A percentile compares a stretch with the other conserved stretches of the same genome.
These are phyloP conservation scores for Zalophus californianus DNA, from an alignment of 2,797 vertebrate genomes.

Conservation along the genomic window DNA sequence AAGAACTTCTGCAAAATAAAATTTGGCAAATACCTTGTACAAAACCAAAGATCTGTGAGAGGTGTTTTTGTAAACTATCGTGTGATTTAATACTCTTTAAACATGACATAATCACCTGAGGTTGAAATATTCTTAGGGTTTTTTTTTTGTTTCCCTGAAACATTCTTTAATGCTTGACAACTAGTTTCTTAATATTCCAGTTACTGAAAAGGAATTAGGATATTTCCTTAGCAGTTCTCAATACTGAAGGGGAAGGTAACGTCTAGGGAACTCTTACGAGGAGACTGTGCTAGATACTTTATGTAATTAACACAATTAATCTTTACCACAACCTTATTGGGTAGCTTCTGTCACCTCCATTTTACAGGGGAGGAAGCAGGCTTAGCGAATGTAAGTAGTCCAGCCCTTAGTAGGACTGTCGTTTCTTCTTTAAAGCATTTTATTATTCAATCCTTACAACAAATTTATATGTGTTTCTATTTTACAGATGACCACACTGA, in stretches of 20 bases:
- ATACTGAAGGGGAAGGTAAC: neutral
- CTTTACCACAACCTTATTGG: neutral
- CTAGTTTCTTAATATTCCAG: neutral
- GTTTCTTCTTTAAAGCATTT: neutral
- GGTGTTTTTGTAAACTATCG: neutral
- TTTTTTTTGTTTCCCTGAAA: neutral
- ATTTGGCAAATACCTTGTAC: neutral
- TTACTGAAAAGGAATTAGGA: neutral
- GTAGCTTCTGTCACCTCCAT: neutral
- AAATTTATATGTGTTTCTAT: neutral
- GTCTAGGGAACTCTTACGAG: neutral
- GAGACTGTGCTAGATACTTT: neutral
- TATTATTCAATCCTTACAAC: neutral
- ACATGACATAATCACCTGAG: neutral
- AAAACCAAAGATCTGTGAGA: neutral
- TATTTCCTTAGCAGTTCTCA: neutral
- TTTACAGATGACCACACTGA: neutral
- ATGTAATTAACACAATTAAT: neutral
- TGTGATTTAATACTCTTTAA: constrained; percentile 14
- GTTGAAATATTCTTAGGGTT: neutral
- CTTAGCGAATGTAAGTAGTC: neutral
- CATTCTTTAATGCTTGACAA: neutral
- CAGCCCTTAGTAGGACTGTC: neutral
- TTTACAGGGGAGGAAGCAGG: neutral
- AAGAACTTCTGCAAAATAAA: constrained; percentile 1